A percentile compares a stretch with the other conserved stretches of the same genome.
Conservation (phyloP, 2,113 vertebrate genomes). For the Gavia stellata region DNA sequence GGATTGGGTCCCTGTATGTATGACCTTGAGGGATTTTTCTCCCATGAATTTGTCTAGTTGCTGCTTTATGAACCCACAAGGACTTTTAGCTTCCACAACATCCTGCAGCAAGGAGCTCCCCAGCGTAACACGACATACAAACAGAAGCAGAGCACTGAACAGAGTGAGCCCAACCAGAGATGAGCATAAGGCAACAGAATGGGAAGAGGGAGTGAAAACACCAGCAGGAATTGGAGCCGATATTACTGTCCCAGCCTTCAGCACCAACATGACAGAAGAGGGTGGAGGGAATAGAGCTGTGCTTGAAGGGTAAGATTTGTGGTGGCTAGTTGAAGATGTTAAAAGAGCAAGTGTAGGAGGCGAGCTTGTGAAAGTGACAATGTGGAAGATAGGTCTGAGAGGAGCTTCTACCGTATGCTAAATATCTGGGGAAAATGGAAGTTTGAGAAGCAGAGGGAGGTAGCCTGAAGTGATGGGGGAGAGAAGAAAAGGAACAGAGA, state of each 20-base stretch:
- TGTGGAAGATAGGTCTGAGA: background rate
- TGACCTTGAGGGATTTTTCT: background rate
- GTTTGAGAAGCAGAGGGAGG: background rate
- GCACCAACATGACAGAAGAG: background rate
- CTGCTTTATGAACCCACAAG: background rate
- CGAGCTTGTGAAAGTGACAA: background rate
- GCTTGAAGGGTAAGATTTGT: background rate
- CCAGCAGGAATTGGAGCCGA: background rate
- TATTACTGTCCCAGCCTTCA: background rate
- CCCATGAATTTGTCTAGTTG: background rate
- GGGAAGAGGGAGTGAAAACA: background rate
- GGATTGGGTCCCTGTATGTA: background rate
- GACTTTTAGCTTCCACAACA: background rate
- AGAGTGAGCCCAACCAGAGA: background rate
- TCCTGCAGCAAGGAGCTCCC: background rate
- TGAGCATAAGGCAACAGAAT: background rate
- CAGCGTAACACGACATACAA: rapidly evolving
- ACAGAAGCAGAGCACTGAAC: background rate
- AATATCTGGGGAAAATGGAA: background rate
- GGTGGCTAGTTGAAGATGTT: background rate
- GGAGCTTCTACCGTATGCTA: background rate
- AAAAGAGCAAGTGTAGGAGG: background rate
- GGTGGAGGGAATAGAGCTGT: background rate
- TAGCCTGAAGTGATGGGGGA: background rate
- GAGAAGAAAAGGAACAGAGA: background rate